phyloP scores from a whole-genome alignment of 2,888 invertebrate genomes.

The Axea sp. region DNA sequence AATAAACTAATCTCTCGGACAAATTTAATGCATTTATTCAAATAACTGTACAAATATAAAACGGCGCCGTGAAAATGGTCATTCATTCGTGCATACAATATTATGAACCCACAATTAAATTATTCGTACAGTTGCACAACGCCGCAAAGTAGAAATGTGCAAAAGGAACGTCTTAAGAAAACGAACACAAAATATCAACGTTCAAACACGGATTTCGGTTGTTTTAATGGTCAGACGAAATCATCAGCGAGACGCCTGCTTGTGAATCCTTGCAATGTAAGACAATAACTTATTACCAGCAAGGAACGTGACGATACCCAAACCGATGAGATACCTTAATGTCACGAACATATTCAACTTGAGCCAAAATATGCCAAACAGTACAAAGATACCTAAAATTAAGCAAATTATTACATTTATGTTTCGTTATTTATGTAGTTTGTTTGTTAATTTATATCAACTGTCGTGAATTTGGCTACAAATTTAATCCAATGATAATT shows the following conservation, averaged over 20 bases:
- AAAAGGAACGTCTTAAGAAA: slow-evolving; percentile 21
- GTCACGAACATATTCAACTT: slow-evolving; percentile 98
- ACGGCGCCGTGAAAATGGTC: slow-evolving; percentile 38
- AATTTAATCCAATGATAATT: slow-evolving; percentile 67
- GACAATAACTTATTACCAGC: slow-evolving; percentile 95
- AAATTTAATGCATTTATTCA: slow-evolving; percentile 52
- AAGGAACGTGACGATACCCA: slow-evolving; percentile 94
- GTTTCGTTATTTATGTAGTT: too few relatives aligned
- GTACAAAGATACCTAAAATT: slow-evolving; percentile 91
- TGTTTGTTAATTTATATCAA: too few relatives aligned
- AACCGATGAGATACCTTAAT: slow-evolving; percentile 90
- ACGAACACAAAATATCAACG: background rate
- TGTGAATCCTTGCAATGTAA: slow-evolving; percentile 83
- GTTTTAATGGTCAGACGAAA: background rate
- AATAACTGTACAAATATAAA: slow-evolving; percentile 65
- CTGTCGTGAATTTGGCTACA: slow-evolving; percentile 76
- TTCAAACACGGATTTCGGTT: slow-evolving; percentile 3
- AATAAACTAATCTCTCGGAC: too few relatives aligned
- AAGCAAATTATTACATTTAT: too few relatives aligned
- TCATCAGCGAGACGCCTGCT: slow-evolving; percentile 68
- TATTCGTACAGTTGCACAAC: background rate
- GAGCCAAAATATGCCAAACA: slow-evolving; percentile 96
- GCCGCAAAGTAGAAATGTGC: slow-evolving; percentile 27
- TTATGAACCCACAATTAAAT: background rate
- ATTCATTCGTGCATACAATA: slow-evolving; percentile 19